Conservation (phyloP, 2,888 invertebrate species). For the Hoplodrina ambigua region DNA sequence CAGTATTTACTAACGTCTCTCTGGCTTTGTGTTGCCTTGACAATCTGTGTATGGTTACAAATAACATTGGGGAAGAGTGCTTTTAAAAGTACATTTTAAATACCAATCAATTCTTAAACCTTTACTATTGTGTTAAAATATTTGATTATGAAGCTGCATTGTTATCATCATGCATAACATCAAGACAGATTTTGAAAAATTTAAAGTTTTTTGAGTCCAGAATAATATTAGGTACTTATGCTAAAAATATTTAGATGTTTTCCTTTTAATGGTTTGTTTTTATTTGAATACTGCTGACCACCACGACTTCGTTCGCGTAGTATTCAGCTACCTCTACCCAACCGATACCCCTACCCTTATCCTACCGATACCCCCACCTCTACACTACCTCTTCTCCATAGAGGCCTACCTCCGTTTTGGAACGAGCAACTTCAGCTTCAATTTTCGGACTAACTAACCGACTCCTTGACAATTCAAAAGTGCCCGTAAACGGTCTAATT, state of each 20-base stretch:
- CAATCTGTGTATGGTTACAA: slow-evolving; percentile 20
- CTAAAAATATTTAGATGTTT: background rate
- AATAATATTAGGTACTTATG: slow-evolving; percentile 8
- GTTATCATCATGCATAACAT: slow-evolving; percentile 65
- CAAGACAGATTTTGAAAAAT: background rate
- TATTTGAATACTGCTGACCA: too few species aligned
- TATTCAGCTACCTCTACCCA: too few species aligned
- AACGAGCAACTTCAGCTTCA: too few species aligned
- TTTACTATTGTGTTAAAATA: slow-evolving; percentile 29
- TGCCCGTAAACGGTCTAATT: too few species aligned
- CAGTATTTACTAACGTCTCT: slow-evolving; percentile 15
- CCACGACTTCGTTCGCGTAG: too few species aligned
- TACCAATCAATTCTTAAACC: slow-evolving; percentile 52
- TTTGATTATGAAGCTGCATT: slow-evolving; percentile 82
- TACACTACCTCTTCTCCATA: too few species aligned
- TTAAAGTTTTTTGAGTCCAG: background rate
- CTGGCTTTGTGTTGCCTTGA: slow-evolving; percentile 16
- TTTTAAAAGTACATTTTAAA: slow-evolving; percentile 5
- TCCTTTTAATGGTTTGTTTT: too few species aligned
- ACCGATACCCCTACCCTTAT: too few species aligned
- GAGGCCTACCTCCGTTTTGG: too few species aligned
- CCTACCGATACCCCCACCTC: too few species aligned
- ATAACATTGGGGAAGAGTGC: slow-evolving; percentile 4
- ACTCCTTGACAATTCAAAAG: too few species aligned
- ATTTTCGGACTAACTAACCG: too few species aligned